These are phyloP conservation scores for Zaprionus lachaisei DNA, from an alignment of 1,140 invertebrate genomes.

Conservation along the genomic window DNA sequence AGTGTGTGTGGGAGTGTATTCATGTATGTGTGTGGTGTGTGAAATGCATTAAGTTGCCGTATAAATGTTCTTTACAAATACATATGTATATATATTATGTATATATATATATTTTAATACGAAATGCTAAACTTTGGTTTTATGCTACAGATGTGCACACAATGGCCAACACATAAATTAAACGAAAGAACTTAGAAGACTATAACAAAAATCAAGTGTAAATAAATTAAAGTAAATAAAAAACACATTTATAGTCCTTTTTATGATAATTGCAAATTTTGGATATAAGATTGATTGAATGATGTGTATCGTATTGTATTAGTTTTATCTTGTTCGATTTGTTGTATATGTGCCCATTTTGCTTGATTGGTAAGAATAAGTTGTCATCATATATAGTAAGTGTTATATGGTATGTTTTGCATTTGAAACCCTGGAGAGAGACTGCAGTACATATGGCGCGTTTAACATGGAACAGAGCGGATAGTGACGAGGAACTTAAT, in stretches of 20 bases:
- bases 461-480: constrained; percentile 39
- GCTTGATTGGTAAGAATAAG: constrained; percentile 44
- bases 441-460: constrained; percentile 61
- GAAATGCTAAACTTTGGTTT: constrained; percentile 83
- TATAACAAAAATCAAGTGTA: constrained; percentile 73
- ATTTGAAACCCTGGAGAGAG: constrained; percentile 72
- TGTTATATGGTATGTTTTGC: constrained; percentile 35
- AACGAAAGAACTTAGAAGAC: constrained; percentile 58
- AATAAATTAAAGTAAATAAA: constrained; percentile 56
- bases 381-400: constrained; percentile 45
- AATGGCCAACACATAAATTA: constrained; percentile 72
- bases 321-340: constrained; percentile 21
- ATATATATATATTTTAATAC: constrained; percentile 67
- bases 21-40: constrained; percentile 36
- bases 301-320: constrained; percentile 31
- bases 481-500: constrained; percentile 66
- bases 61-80: constrained; percentile 73
- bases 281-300: constrained; percentile 53
- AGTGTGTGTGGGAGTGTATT: constrained; percentile 50
- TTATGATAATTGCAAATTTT: constrained; percentile 7
- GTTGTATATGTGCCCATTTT: constrained; percentile 24
- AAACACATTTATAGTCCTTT: constrained; percentile 18
- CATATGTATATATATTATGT: constrained; percentile 50
- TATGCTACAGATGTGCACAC: constrained; percentile 81
- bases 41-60: constrained; percentile 60